Evolutionary conservation across 2,888 invertebrate genomes (phyloP), one percentile per base, ranked within the genome.

Genomic region (Acrobasis repandana): DNA sequence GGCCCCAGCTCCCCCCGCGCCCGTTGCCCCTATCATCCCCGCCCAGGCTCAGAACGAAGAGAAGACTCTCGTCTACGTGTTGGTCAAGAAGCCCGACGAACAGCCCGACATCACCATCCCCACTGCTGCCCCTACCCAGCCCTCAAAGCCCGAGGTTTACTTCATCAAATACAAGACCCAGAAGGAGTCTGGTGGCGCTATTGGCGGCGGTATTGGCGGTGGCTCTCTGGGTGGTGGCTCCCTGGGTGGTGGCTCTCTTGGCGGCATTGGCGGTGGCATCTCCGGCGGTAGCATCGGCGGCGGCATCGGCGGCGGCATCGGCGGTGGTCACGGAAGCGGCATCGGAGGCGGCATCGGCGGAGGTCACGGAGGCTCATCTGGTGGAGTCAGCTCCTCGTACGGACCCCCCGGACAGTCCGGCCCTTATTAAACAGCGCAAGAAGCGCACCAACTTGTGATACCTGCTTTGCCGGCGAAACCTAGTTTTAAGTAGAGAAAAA

Each of bases 101-200:
- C 95, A 95, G 72, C 96, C 95, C 80, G 96, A 97, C 85, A 95
- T 97, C 93, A 94, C 93, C 81, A 94, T 97, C 80, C 95, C 95
- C 64, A 94, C 94, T 56, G 93, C 93, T 56, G 93, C 94, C 10
- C 96, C 96, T 64, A 96, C 95, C 46, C 95, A 95, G 75, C 96
- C 96, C 80, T 94, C 95, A 85, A 96, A 96, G 86, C 96, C 96
- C 72, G 96, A 96, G 86, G 96, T 96, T 70, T 96, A 96, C 94
- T 96, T 96, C 94, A 96, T 96, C 94, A 94, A 95, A 74, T 96
- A 96, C 94, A 96, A 95, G 94, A 95, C 95, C 76, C 95, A 95
- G 93, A 93, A 93, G 80, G 90, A 92, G 61, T 80, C 87, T 67
- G 88, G 87, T 65, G 80, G 82, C 63, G 70, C 76, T 71, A 72